These are phyloP conservation scores for Cephonodes hylas DNA, from an alignment of 2,888 invertebrate genomes.

Conservation along the genomic window DNA sequence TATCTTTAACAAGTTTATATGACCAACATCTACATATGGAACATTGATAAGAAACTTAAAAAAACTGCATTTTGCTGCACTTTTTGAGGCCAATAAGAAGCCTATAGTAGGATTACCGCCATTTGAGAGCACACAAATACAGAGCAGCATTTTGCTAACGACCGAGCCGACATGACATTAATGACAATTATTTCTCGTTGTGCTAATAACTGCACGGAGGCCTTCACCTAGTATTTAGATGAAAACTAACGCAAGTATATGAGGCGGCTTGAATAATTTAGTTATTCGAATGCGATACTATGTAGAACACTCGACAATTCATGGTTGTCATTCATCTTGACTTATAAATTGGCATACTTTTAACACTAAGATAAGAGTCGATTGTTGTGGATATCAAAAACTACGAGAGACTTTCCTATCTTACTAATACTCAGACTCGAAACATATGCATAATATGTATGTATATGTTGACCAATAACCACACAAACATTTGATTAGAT, in stretches of 20 bases:
- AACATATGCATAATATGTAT: neutral
- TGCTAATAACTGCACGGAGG: neutral
- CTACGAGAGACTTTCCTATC: neutral
- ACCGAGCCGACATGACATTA: neutral
- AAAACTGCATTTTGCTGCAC: neutral
- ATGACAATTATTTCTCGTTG: constrained; percentile 7
- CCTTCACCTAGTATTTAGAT: constrained; percentile 10
- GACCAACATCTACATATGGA: too few species aligned
- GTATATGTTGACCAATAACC: too few species aligned
- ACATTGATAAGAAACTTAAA: neutral
- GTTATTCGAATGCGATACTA: too few species aligned
- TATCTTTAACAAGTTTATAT: too few species aligned
- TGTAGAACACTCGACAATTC: too few species aligned
- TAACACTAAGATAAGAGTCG: too few species aligned
- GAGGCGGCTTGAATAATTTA: neutral
- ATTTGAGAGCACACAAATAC: neutral
- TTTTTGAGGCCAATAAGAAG: neutral
- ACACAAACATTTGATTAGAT: too few species aligned
- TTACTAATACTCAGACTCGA: neutral
- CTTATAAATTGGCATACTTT: too few species aligned
- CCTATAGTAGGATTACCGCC: neutral
- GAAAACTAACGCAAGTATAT: neutral
- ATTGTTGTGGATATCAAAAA: too few species aligned
- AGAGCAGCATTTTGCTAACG: neutral
- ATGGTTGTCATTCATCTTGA: too few species aligned